Conservation (phyloP, 2,113 vertebrate species). For the Grammomys dolichurus region DNA sequence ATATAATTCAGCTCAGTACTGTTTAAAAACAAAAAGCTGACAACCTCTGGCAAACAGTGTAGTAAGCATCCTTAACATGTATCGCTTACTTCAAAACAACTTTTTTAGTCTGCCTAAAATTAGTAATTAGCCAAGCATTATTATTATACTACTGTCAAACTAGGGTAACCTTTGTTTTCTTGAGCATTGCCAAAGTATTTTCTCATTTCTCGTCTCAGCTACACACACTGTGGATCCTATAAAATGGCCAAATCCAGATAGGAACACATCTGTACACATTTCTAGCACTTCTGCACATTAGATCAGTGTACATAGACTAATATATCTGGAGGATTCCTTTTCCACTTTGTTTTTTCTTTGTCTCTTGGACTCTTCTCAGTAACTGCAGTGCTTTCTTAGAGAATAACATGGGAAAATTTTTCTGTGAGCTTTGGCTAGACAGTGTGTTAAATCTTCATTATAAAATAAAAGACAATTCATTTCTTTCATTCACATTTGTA, state of each 20-base stretch:
- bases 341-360: conserved; percentile 42
- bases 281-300: conserved; percentile 93
- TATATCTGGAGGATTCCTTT: conserved; percentile 77
- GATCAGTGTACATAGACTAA: conserved; percentile 90
- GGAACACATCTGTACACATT: conserved; percentile 90
- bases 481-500: conserved; percentile 87
- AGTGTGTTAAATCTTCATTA: conserved; percentile 88
- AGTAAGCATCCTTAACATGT: conserved; percentile 64
- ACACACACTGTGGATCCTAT: conserved; percentile 88
- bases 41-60: conserved; percentile 74
- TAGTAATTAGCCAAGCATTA: conserved; percentile 83
- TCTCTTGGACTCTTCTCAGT: conserved; percentile 77
- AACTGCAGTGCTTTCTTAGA: conserved; percentile 84
- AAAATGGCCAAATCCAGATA: conserved; percentile 87
- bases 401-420: conserved; percentile 85
- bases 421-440: conserved; percentile 87
- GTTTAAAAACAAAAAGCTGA: conserved; percentile 41
- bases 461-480: conserved; percentile 84
- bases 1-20: conserved; percentile 71
- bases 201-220: conserved; percentile 89
- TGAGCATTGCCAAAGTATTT: conserved; percentile 83
- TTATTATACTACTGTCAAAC: conserved; percentile 79
- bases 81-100: conserved; percentile 79
- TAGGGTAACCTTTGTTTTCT: conserved; percentile 82
- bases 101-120: conserved; percentile 87